These are phyloP conservation scores for Acanthis flammea DNA, from an alignment of 2,797 vertebrate genomes.

Conservation along the genomic window DNA sequence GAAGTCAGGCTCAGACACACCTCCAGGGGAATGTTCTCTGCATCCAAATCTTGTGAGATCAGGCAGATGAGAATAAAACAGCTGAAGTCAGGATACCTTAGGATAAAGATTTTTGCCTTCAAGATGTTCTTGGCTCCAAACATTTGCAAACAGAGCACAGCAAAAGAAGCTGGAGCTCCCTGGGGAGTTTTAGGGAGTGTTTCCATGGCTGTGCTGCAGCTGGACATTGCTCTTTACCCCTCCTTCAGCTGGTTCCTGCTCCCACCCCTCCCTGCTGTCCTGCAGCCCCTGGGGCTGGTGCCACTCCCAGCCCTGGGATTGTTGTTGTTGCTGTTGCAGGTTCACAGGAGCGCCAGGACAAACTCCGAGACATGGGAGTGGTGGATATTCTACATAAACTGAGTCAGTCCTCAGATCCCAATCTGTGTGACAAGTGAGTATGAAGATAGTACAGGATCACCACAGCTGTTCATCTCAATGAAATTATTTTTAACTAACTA, in stretches of 20 bases:
- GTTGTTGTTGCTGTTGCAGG: constrained; percentile 77
- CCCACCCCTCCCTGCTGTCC: neutral
- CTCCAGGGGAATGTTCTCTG: neutral
- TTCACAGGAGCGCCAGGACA: constrained; percentile 97
- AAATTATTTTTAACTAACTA: neutral
- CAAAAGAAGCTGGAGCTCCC: neutral
- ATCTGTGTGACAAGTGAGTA: constrained; percentile 94
- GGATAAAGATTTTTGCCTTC: neutral
- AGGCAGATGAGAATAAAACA: neutral
- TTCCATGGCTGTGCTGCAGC: neutral
- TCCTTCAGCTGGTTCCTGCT: neutral
- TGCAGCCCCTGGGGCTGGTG: neutral
- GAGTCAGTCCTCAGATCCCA: constrained; percentile 90
- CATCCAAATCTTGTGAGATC: neutral
- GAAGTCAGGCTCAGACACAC: neutral
- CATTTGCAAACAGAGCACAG: accelerated
- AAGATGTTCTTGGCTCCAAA: neutral
- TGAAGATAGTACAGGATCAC: neutral
- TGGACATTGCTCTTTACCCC: neutral
- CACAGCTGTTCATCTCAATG: neutral
- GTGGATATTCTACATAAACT: constrained; percentile 97
- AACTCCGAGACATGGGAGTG: constrained; percentile 95
- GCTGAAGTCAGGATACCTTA: neutral
- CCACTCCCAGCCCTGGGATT: neutral
- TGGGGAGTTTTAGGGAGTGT: neutral